Evolutionary conservation across 2,888 invertebrate genomes (phyloP), one percentile per base, ranked within the genome.

Genomic region (Drosophila demipolita): DNA sequence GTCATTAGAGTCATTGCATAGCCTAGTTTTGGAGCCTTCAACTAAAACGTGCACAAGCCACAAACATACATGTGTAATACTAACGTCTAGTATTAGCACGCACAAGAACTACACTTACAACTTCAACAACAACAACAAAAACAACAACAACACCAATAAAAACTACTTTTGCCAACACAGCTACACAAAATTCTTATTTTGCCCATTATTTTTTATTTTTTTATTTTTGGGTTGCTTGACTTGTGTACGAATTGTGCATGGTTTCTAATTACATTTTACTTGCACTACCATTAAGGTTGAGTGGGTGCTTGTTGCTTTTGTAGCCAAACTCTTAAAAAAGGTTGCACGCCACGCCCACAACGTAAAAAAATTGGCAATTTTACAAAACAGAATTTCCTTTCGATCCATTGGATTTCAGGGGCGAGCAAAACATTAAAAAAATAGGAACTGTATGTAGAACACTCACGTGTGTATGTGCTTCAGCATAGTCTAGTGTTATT

Each of bases 1-100:
- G 83, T 84, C 86, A 84, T 87, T 88, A 87, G 85, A 79, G 76
- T 72, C 87, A 80, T 72, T 82, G 85, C 80, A 87, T 88, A 87
- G 89, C 89, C 83, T 83, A 88, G 78, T 78, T 86, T 80, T 66
- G 73, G 83, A 71, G 61, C 52, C 58, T 35, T 32, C 50, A 57
- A 32, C 64, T 63, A 60, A 78, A 65, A 76, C 69, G 53, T 55
- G 67, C 67, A 68, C 73, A 72, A 55, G 57, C 53, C 48, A 69
- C 50, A 67, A 58, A 73, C 66, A 57, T 29, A 68, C 45, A 69
- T 63, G 71, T 66, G n/a, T 38, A 82, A 78, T 66, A 70, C 74
- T 71, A 87, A 79, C 78, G 73, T 80, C 75, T 84, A 76, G 82
- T 68, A 84, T 81, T 82, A 88, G 75, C 84, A 86, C 82, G 87